Conservation (phyloP, 2,888 invertebrate genomes). For the Phortica okadai region DNA sequence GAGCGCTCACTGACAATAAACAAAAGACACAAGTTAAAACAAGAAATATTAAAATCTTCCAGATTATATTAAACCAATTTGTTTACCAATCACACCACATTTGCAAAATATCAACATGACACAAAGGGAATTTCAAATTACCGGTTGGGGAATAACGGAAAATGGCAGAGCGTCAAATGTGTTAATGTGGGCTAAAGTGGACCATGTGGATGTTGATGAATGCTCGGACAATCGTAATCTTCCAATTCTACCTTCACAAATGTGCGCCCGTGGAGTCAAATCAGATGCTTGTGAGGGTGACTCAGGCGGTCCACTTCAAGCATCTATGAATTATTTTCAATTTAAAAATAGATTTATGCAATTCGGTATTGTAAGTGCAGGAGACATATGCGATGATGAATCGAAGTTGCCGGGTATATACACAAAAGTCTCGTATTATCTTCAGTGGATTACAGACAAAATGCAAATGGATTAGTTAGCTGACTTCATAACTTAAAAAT, state of each 20-base stretch:
- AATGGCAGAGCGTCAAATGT: conserved; percentile 63
- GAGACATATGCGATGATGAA: conserved; percentile 77
- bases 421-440: conserved; percentile 77
- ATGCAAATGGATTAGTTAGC: conserved; percentile 35
- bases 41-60: not conserved
- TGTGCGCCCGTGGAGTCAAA: conserved; percentile 76
- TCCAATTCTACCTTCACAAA: conserved; percentile 65
- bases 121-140: conserved; percentile 53
- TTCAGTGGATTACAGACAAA: conserved; percentile 78
- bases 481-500: no score
- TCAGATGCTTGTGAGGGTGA: conserved; percentile 70
- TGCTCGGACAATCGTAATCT: conserved; percentile 56
- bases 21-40: not conserved
- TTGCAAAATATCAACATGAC: conserved; percentile 54
- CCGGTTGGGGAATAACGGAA: conserved; percentile 69
- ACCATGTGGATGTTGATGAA: conserved; percentile 48
- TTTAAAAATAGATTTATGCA: conserved; percentile 51
- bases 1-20: not conserved
- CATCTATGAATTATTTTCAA: conserved; percentile 29
- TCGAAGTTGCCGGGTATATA: conserved; percentile 79
- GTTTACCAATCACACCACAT: conserved; percentile 60
- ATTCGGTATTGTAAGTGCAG: conserved; percentile 81
- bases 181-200: conserved; percentile 60
- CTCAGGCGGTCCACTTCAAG: conserved; percentile 69
- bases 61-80: conserved; percentile 62